Percentiles rank a stretch among this genome's conserved stretches.
phyloP scores from a whole-genome alignment of 2,113 vertebrate genomes.

The Phyllostomus discolor region DNA sequence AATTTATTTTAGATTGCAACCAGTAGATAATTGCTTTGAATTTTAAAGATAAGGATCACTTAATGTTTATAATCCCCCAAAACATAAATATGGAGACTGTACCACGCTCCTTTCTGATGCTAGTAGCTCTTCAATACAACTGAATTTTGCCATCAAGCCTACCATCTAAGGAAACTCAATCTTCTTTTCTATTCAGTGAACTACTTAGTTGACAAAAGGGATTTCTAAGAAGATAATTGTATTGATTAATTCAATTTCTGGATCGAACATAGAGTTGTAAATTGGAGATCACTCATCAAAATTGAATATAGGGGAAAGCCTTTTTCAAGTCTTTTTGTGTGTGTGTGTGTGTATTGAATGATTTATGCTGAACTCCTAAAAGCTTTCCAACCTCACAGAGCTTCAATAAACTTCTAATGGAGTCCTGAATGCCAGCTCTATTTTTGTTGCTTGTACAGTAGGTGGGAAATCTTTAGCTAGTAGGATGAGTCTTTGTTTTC shows the following conservation, averaged over 20 bases:
- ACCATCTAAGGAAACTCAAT: slow-evolving; percentile 20
- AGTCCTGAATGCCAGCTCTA: slow-evolving; percentile 58
- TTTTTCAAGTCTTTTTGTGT: slow-evolving; percentile 47
- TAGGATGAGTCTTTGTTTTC: slow-evolving; percentile 54
- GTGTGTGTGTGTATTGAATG: slow-evolving; percentile 41
- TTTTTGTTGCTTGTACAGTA: slow-evolving; percentile 53
- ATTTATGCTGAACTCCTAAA: slow-evolving; percentile 73
- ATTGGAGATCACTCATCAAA: slow-evolving; percentile 68
- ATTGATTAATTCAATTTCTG: slow-evolving; percentile 68
- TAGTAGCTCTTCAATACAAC: neutral
- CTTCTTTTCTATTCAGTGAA: slow-evolving; percentile 35
- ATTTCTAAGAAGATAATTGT: slow-evolving; percentile 61
- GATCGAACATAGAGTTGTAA: slow-evolving; percentile 53
- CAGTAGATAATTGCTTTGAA: neutral
- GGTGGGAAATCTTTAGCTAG: slow-evolving; percentile 58
- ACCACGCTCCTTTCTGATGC: neutral
- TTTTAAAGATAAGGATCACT: neutral
- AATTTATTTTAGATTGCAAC: neutral
- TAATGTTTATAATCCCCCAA: neutral
- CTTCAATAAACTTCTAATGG: slow-evolving; percentile 70
- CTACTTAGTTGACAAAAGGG: slow-evolving; percentile 43
- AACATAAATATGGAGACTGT: neutral
- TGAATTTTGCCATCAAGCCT: neutral
- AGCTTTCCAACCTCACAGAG: slow-evolving; percentile 66
- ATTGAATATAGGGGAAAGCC: slow-evolving; percentile 65